A percentile compares a stretch with the other conserved stretches of the same genome.
phyloP scores from a whole-genome alignment of 2,113 vertebrate species.

The Passer domesticus region DNA sequence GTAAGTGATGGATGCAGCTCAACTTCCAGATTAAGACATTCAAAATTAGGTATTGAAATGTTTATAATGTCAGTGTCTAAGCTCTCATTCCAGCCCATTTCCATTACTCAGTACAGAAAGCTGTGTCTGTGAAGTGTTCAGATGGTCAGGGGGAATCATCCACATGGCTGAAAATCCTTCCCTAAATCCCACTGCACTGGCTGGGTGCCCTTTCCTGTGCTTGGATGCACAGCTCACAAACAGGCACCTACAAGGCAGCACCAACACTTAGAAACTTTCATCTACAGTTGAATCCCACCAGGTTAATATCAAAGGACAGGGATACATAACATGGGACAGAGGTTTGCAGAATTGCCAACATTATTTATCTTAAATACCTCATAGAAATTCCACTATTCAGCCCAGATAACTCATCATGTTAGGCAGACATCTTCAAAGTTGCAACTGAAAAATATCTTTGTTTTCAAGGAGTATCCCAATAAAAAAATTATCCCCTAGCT shows the following conservation, averaged over 20 bases:
- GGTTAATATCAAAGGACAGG: background rate
- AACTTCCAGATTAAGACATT: background rate
- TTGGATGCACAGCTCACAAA: background rate
- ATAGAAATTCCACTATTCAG: background rate
- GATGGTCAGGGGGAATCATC: background rate
- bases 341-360: background rate
- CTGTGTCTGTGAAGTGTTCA: background rate
- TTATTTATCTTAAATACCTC: background rate
- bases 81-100: background rate
- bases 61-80: background rate
- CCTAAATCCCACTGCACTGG: background rate
- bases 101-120: background rate
- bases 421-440: background rate
- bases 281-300: background rate
- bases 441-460: background rate
- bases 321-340: background rate
- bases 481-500: background rate
- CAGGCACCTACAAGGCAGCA: background rate
- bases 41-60: background rate
- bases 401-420: background rate
- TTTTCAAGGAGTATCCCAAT: background rate
- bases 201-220: background rate
- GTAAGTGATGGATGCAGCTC: background rate
- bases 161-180: background rate
- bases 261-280: background rate